Evolutionary conservation across 2,113 vertebrate genomes (phyloP), one percentile per base, ranked within the genome.

Genomic region (Corythoichthys intestinalis): DNA sequence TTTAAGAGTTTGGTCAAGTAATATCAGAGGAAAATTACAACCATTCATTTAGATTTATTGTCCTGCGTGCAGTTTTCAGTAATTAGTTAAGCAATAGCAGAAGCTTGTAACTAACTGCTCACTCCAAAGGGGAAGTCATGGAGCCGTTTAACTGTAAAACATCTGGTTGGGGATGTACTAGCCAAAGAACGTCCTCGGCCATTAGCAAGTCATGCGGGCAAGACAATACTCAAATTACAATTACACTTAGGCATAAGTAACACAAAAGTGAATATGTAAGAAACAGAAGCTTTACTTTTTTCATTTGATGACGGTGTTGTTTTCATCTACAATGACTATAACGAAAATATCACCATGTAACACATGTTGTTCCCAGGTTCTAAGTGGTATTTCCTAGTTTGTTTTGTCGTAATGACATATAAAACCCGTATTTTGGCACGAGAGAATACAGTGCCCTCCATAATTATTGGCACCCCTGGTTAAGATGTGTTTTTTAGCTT

Each of bases 71-170:
- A n/a, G 5, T 38, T 60, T 58, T 58, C 56, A 58, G 34, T 58
- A 14, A 34, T 59, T 41, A 70, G 65, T 81, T 81, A 69, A 71
- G 71, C 69, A 79, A 80, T 50, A 41, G 20, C 67, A 59, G 62
- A 52, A 48, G 35, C 28, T 56, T 69, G 41, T 37, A 72, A 73
- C 74, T 37, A 72, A 73, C 74, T 66, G 66, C 20, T 61, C 38
- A 37, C 73, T 72, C 17, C 73, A 88, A 90, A 86, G 85, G 82
- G 88, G 86, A 88, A 88, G 69, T 78, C 7, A 14, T 56, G 34
- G 28, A 80, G 77, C 79, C 78, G 81, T 90, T 90, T 14, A 80
- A 81, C 81, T 74, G 65, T 88, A 90, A 87, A 85, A 70, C 34
- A 60, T 44, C 34, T 69, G 78, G 73, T 75, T 48, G 47, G 67